These are phyloP conservation scores for Hirtodrosophila alboralis DNA, from an alignment of 2,888 invertebrate species.

Conservation along the genomic window DNA sequence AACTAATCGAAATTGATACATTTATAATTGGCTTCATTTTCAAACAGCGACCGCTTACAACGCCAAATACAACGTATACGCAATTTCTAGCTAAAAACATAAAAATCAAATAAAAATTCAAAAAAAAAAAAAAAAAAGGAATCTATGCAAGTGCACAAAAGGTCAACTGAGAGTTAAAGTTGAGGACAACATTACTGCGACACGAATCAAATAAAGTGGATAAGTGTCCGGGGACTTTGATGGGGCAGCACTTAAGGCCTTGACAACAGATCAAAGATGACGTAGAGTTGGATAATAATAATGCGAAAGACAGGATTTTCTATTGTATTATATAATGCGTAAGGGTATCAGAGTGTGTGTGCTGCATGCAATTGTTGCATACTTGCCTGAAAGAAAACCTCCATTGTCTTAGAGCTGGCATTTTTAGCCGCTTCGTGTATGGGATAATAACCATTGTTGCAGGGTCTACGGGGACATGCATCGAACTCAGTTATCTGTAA, in stretches of 20 bases:
- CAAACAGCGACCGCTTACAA: conserved; percentile 15
- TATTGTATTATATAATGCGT: no score
- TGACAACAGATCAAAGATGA: conserved; percentile 33
- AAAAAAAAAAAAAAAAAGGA: conserved; percentile 12
- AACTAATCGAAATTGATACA: conserved; percentile 57
- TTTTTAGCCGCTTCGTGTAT: conserved; percentile 96
- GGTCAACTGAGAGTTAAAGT: conserved; percentile 34
- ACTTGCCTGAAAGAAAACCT: conserved; percentile 88
- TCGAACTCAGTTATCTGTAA: conserved; percentile 91
- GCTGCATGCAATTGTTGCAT: conserved; percentile 18
- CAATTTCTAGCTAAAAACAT: conserved; percentile 30
- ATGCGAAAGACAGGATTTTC: neutral
- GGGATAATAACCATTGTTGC: conserved; percentile 95
- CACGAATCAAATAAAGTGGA: conserved; percentile 58
- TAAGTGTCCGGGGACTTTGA: conserved; percentile 44
- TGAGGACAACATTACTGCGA: conserved; percentile 21
- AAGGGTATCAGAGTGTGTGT: no score
- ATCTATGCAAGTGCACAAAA: conserved; percentile 42
- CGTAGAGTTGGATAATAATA: neutral
- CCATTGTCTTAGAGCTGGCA: conserved; percentile 93
- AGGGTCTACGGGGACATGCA: conserved; percentile 90
- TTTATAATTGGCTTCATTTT: conserved; percentile 52
- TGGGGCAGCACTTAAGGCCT: conserved; percentile 45
- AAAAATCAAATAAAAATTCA: no score
- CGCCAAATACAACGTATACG: conserved; percentile 39